phyloP scores from a whole-genome alignment of 2,888 invertebrate species.

The Neoascia interrupta region DNA sequence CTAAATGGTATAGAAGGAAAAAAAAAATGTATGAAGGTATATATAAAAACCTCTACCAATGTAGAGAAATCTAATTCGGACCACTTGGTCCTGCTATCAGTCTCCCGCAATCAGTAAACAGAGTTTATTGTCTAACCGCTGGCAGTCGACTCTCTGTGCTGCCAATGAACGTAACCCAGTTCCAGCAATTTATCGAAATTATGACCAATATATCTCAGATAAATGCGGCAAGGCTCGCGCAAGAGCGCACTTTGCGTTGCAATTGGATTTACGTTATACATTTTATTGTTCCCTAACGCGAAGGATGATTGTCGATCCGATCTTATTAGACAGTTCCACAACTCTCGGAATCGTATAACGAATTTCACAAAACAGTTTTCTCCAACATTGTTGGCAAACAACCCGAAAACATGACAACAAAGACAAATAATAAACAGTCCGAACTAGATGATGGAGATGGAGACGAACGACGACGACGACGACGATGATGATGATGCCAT shows the following conservation, averaged over 20 bases:
- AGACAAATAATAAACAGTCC: conserved; percentile 36
- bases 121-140: conserved; percentile 67
- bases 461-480: conserved; percentile 12
- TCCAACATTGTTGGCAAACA: conserved; percentile 59
- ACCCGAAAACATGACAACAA: conserved; percentile 59
- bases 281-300: conserved; percentile 65
- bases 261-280: conserved; percentile 60
- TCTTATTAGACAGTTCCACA: conserved; percentile 45
- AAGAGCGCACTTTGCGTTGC: conserved; percentile 63
- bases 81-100: conserved; percentile 64
- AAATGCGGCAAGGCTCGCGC: conserved; percentile 16
- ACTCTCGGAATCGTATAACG: conserved; percentile 41
- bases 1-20: conserved; percentile 54
- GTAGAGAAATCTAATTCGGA: conserved; percentile 66
- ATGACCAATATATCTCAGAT: conserved; percentile 66
- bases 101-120: conserved; percentile 65
- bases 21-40: conserved; percentile 1
- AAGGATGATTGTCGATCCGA: conserved; percentile 52
- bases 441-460: conserved; percentile 8
- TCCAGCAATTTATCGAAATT: conserved; percentile 67
- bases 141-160: conserved; percentile 39
- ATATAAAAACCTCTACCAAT: conserved; percentile 1
- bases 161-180: conserved; percentile 68
- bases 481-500: conserved; percentile 16
- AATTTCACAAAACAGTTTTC: conserved; percentile 63